A percentile compares a stretch with the other conserved stretches of the same genome.
Conservation (phyloP, 2,888 invertebrate genomes). For the Adelognathus sp. region DNA sequence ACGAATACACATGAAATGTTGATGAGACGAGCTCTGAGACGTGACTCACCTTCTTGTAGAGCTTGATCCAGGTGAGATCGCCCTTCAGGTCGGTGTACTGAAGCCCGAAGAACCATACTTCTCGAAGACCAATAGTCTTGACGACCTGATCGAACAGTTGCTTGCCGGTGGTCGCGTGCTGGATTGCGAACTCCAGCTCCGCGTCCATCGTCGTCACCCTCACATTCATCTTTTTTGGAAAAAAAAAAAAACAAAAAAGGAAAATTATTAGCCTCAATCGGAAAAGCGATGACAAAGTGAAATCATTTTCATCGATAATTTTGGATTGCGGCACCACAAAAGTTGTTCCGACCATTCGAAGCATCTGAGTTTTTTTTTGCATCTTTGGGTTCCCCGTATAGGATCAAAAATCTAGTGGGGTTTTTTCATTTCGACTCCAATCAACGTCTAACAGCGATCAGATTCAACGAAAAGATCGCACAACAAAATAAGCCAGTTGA, state of each 20-base stretch:
- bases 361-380: too few relatives aligned
- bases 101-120: constrained; percentile 99
- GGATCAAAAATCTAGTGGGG: too few relatives aligned
- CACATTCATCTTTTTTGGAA: constrained; percentile 91
- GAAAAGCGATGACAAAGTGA: background rate
- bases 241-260: constrained; percentile 43
- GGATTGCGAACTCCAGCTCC: constrained; percentile 99
- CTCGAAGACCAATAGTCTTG: constrained; percentile 98
- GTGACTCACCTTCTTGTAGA: constrained; percentile 98
- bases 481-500: too few relatives aligned
- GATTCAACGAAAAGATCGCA: too few relatives aligned
- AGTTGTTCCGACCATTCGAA: too few relatives aligned
- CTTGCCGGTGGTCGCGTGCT: constrained; percentile 99
- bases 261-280: background rate
- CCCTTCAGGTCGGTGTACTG: constrained; percentile 99
- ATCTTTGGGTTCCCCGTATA: too few relatives aligned
- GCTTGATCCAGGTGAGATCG: constrained; percentile 98
- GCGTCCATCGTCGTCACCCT: constrained; percentile 99
- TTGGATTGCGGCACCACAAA: too few relatives aligned
- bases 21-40: background rate
- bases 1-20: background rate
- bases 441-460: too few relatives aligned
- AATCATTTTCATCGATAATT: background rate
- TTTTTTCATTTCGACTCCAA: too few relatives aligned
- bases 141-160: constrained; percentile 99